Conservation (phyloP, 2,113 vertebrate species). For the cat (Felis catus) region F.catus_Fca126_mat1.0 CM031425.1:19799501-19800000, state of each 20-base stretch:
- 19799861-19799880: background rate
- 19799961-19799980: background rate
- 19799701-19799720: background rate
- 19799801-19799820: background rate
- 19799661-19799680: background rate
- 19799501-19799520: too few species aligned
- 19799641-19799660: background rate
- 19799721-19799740: background rate
- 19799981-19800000: background rate
- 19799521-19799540: too few species aligned
- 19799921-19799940: constrained; percentile 5
- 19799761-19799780: background rate
- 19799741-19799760: background rate
- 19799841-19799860: background rate
- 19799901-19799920: background rate
- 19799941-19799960: background rate
- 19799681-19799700: background rate
- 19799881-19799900: background rate
- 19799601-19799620: background rate
- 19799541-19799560: too few species aligned
- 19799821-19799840: background rate
- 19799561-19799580: too few species aligned
- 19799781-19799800: background rate
- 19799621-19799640: background rate
- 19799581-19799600: background rate